Evolutionary conservation across 2,888 invertebrate genomes (phyloP).

Genomic region (Zaprionus lineosus): DNA sequence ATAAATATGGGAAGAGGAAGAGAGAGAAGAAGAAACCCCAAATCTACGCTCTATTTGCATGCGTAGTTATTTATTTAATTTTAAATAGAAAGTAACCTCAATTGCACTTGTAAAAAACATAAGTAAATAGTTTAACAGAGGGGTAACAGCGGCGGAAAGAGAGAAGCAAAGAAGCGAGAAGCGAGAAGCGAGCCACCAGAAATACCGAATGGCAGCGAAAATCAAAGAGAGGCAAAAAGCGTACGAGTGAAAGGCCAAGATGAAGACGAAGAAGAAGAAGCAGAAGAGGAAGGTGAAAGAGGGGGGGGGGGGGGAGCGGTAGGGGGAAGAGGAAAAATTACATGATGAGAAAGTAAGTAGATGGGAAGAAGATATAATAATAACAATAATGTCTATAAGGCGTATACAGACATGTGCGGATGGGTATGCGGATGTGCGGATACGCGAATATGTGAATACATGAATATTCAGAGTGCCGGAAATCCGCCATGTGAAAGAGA

Average conservation of each 20-base stretch:
- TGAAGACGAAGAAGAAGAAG: neutral
- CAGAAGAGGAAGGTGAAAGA: conserved; percentile 4
- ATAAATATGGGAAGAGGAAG: no score
- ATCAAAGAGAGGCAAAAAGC: neutral
- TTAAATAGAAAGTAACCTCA: conserved; percentile 76
- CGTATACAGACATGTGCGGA: neutral
- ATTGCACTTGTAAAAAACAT: conserved; percentile 74
- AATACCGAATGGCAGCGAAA: neutral
- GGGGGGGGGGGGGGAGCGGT: neutral
- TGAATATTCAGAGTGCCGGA: no score
- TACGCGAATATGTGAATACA: no score
- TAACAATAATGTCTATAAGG: conserved; percentile 6
- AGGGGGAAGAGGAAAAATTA: conserved; percentile 4
- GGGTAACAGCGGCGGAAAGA: neutral
- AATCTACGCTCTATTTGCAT: conserved; percentile 61
- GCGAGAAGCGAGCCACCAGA: conserved; percentile 6
- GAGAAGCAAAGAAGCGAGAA: conserved; percentile 20
- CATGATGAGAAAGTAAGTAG: conserved; percentile 35
- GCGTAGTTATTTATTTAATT: conserved; percentile 66
- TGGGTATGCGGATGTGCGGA: no score
- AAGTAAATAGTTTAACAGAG: conserved; percentile 59
- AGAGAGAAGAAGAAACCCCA: no score
- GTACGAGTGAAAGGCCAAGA: conserved; percentile 43
- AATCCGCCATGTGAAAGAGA: no score
- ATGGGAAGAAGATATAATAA: no score